These are phyloP conservation scores for Sceloporus undulatus DNA, from an alignment of 2,113 vertebrate genomes.

Conservation along the genomic window DNA sequence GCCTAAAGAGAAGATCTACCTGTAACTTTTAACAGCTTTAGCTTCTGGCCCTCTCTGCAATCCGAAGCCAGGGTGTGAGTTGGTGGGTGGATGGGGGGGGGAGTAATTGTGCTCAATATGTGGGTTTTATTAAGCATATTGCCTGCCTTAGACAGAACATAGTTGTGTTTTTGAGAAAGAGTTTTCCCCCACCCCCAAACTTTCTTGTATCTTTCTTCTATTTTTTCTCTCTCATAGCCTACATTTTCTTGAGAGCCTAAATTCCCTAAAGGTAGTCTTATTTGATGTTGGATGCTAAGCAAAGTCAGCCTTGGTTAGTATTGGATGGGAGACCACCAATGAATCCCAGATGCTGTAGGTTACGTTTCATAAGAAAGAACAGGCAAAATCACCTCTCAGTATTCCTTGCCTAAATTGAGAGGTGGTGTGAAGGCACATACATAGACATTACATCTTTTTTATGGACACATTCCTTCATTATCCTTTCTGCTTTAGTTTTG, in stretches of 20 bases:
- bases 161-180: too few species aligned
- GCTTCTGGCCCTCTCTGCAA: constrained; percentile 1
- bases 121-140: neutral
- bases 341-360: too few species aligned
- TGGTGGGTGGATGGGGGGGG: too few species aligned
- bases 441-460: neutral
- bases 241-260: too few species aligned
- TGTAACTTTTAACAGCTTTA: neutral
- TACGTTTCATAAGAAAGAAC: too few species aligned
- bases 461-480: neutral
- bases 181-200: neutral
- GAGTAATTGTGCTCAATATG: neutral
- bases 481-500: neutral
- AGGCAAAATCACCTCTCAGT: too few species aligned
- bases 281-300: too few species aligned
- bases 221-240: neutral
- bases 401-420: too few species aligned
- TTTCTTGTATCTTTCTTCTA: neutral
- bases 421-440: too few species aligned
- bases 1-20: neutral
- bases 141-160: neutral
- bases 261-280: too few species aligned
- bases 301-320: too few species aligned
- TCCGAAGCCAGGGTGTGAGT: neutral
- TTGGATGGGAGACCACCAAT: too few species aligned